Evolutionary conservation across 2,797 vertebrate species (phyloP).

Genomic region (Helicolenus hilgendorfi): DNA sequence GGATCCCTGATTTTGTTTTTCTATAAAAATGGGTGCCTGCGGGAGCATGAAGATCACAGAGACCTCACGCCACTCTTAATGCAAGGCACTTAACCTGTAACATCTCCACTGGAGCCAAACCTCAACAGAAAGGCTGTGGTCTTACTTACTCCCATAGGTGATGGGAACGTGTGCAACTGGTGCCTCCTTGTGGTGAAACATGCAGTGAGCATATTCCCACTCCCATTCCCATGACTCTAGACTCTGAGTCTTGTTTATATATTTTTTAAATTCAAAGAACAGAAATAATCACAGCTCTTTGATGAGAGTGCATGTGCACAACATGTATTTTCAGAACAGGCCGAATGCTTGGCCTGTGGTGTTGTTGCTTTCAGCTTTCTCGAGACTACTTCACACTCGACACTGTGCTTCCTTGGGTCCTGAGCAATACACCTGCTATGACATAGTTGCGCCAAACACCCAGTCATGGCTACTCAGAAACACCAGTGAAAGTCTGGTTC

Average conservation of each 20-base stretch:
- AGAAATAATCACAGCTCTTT: not conserved
- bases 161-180: not conserved
- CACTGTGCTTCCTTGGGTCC: too few species aligned
- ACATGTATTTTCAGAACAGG: too few species aligned
- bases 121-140: not conserved
- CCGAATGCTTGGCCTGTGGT: too few species aligned
- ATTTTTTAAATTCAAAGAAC: not conserved
- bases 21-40: not conserved
- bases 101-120: slow-evolving; percentile 11
- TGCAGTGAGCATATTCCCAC: not conserved
- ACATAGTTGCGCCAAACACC: too few species aligned
- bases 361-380: too few species aligned
- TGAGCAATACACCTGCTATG: too few species aligned
- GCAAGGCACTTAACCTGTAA: not conserved
- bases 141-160: not conserved
- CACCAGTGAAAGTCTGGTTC: too few species aligned
- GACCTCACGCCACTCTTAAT: not conserved
- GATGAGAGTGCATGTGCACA: not conserved
- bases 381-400: too few species aligned
- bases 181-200: slow-evolving; percentile 38
- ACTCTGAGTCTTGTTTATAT: not conserved
- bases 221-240: not conserved
- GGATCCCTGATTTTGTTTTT: not conserved
- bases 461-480: too few species aligned
- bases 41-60: not conserved